Evolutionary conservation across 2,888 invertebrate genomes (phyloP), one percentile per base, ranked within the genome.

Genomic region (Acronicta alni): DNA sequence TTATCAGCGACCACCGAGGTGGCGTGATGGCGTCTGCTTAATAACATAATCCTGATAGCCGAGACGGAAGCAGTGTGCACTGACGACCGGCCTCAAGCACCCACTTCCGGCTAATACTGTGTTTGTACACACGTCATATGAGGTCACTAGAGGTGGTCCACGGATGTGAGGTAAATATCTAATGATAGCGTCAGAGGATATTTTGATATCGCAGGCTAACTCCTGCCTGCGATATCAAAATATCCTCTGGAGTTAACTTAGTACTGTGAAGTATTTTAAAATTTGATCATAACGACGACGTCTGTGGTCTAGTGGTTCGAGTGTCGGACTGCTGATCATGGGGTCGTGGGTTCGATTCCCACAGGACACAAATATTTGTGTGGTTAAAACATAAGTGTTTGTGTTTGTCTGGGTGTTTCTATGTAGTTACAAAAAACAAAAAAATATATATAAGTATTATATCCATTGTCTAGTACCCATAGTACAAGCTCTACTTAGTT

Each of bases 11-110:
- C 92, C 91, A 90, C 91, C 90, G 61, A 70, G 77, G 67, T 57
- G 69, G 77, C 73, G 82, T 71, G 77, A 67, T 67, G 75, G 78
- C 75, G 81, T 85, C 92, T 92, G 91, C 81, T 88, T 91, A 89
- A 87, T 90, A 88, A 79, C 88, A 87, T 90, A 89, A 89, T 88
- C 91, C 89, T 76, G 87, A 91, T 89, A 87, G 84, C 82, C 74
- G 73, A 75, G 75, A 75, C 83, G 89, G 89, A 89, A 88, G 88
- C 82, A 68, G 89, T 88, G 89, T 87, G 88, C 82, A 68, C 79
- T 75, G 78, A 74, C 76, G 80, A 79, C 72, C 77, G 80, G 38
- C 18, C 51, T 57, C 67, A 57, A 91, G 91, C 81, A 86, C 79
- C 54, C 67, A 81, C 80, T 89, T 92, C 92, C 92, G 86, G 72